Conservation (phyloP, 1,140 invertebrate genomes). For the Drosophila insularis region DNA sequence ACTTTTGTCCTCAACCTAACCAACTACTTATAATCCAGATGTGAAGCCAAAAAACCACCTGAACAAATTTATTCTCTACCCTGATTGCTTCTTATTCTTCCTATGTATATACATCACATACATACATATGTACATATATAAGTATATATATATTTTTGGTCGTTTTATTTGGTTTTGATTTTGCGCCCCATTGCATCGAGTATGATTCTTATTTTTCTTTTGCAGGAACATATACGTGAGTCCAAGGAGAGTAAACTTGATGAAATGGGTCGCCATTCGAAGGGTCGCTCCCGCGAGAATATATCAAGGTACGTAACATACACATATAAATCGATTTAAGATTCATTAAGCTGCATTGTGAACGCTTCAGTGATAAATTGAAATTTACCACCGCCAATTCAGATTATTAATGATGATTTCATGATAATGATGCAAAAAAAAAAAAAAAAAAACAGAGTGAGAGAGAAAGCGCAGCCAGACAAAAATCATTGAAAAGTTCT, state of each 20-base stretch:
- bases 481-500: too few species aligned
- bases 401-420: constrained; percentile 17
- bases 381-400: constrained; percentile 18
- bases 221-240: constrained; percentile 90
- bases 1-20: too few species aligned
- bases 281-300: constrained; percentile 78
- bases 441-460: not conserved
- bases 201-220: constrained; percentile 28
- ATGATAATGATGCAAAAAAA: not conserved
- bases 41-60: too few species aligned
- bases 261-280: constrained; percentile 85
- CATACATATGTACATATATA: too few species aligned
- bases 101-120: not conserved
- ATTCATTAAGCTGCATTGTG: constrained; percentile 33
- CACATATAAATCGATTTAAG: not conserved
- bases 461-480: not conserved
- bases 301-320: constrained; percentile 77
- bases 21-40: too few species aligned
- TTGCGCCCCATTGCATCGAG: constrained; percentile 23
- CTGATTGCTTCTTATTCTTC: not conserved
- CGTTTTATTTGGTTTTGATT: not conserved
- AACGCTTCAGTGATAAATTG: constrained; percentile 22
- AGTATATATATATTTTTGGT: not conserved
- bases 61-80: not conserved
- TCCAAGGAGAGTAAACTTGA: constrained; percentile 90